Base-by-base conservation (phyloP, 2,113 vertebrate species). In the Calidris pugnax region DNA sequence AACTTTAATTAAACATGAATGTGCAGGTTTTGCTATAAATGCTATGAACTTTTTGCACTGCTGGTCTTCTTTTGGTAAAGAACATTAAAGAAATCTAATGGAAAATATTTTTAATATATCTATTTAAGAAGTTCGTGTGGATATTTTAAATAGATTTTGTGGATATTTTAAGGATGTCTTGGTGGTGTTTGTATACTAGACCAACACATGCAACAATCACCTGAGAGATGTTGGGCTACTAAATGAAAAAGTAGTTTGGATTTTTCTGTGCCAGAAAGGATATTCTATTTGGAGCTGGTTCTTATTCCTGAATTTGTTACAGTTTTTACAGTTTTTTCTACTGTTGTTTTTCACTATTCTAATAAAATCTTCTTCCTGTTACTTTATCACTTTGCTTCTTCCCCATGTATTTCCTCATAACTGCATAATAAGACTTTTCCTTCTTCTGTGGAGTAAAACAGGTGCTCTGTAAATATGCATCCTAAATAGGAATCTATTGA, bases 401-500 rank as follows among this genome's bases (percentile, higher is more conserved):
- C 7, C 37, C 41, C 4, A 39, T 0, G 0, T 5, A 7, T 71
- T 79, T 78, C 56, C 12, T 79, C 32, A 45, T 5, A 73, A 63
- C 1, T 37, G 4, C 4, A 4, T 37, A 64, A 69, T 1, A 6
- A 5, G 23, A 43, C 64, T 69, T 69, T 14, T 83, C 23, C 23
- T 45, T 23, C 43, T 57, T 57, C 12, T 32, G 6, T 41, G 16
- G 15, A 84, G 3, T 50, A 78, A 77, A 73, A 53, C 9, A 74
- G 5, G 4, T 2, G 3, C 23, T 71, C 32, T 75, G 56, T 81
- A 85, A 71, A 74, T 33, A 35, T 0, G 2, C 4, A 15, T 51
- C 22, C 64, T 85, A 76, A 85, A 51, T 51, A 51, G 5, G 3
- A 67, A 21, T 1, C 3, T 63, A 20, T 32, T 47, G 15, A 48